Evolutionary conservation across 2,888 invertebrate species (phyloP).

Genomic region (Plebejus anna): DNA sequence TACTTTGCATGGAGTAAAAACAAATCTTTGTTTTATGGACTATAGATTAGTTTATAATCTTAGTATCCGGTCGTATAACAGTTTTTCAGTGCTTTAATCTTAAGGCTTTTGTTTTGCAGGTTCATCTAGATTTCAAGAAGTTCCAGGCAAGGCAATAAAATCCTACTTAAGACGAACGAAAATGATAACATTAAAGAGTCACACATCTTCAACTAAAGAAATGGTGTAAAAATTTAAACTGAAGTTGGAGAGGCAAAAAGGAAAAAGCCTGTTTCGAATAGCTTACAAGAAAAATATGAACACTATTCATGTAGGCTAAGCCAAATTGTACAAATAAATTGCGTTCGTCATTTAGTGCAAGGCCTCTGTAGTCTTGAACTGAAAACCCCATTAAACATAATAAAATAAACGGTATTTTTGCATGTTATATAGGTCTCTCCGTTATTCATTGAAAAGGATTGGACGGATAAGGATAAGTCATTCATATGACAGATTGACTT

Average conservation of each 20-base stretch:
- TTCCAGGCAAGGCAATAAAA: background rate
- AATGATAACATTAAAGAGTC: background rate
- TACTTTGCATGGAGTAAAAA: background rate
- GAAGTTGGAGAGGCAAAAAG: background rate
- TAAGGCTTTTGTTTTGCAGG: background rate
- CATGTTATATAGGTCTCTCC: slow-evolving; percentile 58
- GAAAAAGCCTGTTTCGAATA: background rate
- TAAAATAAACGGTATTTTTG: slow-evolving; percentile 66
- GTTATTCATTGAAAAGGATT: slow-evolving; percentile 61
- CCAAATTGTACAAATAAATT: slow-evolving; percentile 32
- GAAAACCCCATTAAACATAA: slow-evolving; percentile 65
- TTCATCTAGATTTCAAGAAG: background rate
- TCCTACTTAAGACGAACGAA: background rate
- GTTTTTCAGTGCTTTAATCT: background rate
- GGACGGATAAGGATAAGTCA: slow-evolving; percentile 68
- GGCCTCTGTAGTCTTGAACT: slow-evolving; percentile 47
- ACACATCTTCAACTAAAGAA: background rate
- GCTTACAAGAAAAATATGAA: slow-evolving; percentile 26
- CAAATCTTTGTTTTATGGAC: slow-evolving; percentile 16
- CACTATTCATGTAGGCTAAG: slow-evolving; percentile 29
- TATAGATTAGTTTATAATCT: background rate
- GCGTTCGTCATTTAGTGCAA: slow-evolving; percentile 38
- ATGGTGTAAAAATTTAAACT: background rate
- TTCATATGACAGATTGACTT: slow-evolving; percentile 50
- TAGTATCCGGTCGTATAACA: background rate